Conservation (phyloP, 2,888 invertebrate genomes). For the Noctua janthe region DNA sequence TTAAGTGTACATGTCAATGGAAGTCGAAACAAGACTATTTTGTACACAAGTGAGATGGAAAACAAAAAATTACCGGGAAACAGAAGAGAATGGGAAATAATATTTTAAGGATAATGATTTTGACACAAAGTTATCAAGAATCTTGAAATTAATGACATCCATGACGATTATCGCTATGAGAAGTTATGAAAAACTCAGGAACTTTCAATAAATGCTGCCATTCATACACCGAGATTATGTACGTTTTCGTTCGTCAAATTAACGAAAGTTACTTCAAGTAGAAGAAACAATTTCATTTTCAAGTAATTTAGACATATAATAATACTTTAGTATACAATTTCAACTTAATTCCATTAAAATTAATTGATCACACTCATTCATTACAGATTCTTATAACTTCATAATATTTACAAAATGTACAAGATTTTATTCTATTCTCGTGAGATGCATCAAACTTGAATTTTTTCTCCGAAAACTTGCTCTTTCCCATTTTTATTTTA, state of each 20-base stretch:
- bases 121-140: neutral
- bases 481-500: conserved; percentile 46
- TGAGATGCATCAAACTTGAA: conserved; percentile 56
- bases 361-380: conserved; percentile 70
- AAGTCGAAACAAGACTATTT: conserved; percentile 24
- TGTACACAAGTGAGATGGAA: conserved; percentile 14
- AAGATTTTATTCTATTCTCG: conserved; percentile 65
- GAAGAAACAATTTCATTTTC: conserved; percentile 12
- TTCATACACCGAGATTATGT: conserved; percentile 46
- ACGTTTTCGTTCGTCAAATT: conserved; percentile 16
- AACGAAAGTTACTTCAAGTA: neutral
- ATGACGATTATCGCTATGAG: conserved; percentile 17
- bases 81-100: neutral
- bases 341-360: conserved; percentile 55
- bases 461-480: conserved; percentile 41
- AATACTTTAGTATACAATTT: conserved; percentile 55
- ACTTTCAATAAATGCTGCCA: conserved; percentile 42
- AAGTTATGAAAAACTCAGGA: conserved; percentile 33
- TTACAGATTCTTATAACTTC: conserved; percentile 74
- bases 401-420: conserved; percentile 82
- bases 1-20: conserved; percentile 53
- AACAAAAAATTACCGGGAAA: conserved; percentile 16
- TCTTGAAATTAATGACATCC: conserved; percentile 28
- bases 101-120: neutral
- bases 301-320: conserved; percentile 40